phyloP scores from a whole-genome alignment of 2,888 invertebrate species.

The Bhutanitis thaidina region DNA sequence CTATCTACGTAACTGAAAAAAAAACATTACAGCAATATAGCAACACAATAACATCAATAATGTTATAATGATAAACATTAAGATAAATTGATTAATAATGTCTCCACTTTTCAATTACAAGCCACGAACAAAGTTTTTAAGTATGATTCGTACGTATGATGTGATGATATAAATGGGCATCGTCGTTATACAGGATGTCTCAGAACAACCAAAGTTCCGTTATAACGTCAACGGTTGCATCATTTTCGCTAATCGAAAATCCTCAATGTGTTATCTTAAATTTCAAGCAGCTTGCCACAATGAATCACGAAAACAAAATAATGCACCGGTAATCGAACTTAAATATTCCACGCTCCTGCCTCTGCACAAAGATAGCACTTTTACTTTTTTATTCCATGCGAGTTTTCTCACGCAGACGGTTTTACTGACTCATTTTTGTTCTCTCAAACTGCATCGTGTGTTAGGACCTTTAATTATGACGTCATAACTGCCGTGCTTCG shows the following conservation, averaged over 20 bases:
- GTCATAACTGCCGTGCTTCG: constrained; percentile 51
- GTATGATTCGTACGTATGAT: constrained; percentile 12
- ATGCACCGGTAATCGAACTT: constrained; percentile 60
- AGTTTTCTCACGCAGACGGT: constrained; percentile 57
- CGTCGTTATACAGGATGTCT: constrained; percentile 26
- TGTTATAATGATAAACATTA: constrained; percentile 7
- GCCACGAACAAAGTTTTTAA: constrained; percentile 8
- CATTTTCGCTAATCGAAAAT: constrained; percentile 67
- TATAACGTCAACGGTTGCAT: constrained; percentile 52
- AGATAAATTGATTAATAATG: constrained; percentile 12
- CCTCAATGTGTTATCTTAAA: constrained; percentile 60
- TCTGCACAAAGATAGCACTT: constrained; percentile 72
- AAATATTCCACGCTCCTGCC: constrained; percentile 49
- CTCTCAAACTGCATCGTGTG: constrained; percentile 47
- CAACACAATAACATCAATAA: too few species aligned
- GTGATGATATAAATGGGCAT: constrained; percentile 18
- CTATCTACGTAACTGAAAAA: too few species aligned
- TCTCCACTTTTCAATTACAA: constrained; percentile 19
- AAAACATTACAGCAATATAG: too few species aligned
- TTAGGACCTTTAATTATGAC: constrained; percentile 67
- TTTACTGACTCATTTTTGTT: constrained; percentile 53
- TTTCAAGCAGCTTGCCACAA: constrained; percentile 60
- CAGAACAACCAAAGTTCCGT: constrained; percentile 39
- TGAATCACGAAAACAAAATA: constrained; percentile 66
- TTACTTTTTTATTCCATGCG: constrained; percentile 67